Conservation (phyloP, 2,888 invertebrate species). For the Criorhina ranunculi region DNA sequence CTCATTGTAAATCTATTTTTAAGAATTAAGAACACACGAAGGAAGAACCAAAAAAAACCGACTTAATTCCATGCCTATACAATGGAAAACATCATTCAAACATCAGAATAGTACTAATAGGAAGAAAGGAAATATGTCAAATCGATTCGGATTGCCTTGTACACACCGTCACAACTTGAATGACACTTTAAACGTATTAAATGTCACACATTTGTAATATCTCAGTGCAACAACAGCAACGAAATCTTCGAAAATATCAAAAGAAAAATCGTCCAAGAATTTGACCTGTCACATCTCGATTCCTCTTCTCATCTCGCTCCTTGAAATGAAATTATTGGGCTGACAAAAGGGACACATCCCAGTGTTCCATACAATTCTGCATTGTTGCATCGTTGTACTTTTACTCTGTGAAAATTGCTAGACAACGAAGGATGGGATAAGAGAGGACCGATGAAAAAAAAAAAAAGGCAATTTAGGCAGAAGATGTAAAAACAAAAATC, state of each 20-base stretch:
- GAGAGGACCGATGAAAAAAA: slow-evolving; percentile 20
- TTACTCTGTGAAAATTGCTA: slow-evolving; percentile 60
- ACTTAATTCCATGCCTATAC: slow-evolving; percentile 51
- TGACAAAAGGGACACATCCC: slow-evolving; percentile 65
- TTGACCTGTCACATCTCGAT: slow-evolving; percentile 71
- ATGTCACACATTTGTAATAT: slow-evolving; percentile 26
- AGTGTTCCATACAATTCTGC: slow-evolving; percentile 71
- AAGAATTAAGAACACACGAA: slow-evolving; percentile 4
- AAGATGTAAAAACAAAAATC: slow-evolving; percentile 75
- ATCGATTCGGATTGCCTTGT: slow-evolving; percentile 55
- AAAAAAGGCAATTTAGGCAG: slow-evolving; percentile 76
- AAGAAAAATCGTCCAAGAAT: slow-evolving; percentile 44
- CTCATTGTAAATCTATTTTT: slow-evolving; percentile 26
- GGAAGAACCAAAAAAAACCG: not conserved
- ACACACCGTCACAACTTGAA: slow-evolving; percentile 52
- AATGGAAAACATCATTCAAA: slow-evolving; percentile 33
- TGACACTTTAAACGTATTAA: slow-evolving; percentile 56
- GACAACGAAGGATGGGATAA: too few relatives aligned
- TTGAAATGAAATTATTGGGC: slow-evolving; percentile 20
- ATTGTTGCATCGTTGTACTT: slow-evolving; percentile 70
- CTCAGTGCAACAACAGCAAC: slow-evolving; percentile 39
- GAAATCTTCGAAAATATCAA: slow-evolving; percentile 23
- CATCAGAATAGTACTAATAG: slow-evolving; percentile 15
- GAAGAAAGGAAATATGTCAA: slow-evolving; percentile 47
- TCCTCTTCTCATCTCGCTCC: slow-evolving; percentile 37